Evolutionary conservation across 2,113 vertebrate genomes (phyloP).

Genomic region (Corythoichthys haematopterus): DNA sequence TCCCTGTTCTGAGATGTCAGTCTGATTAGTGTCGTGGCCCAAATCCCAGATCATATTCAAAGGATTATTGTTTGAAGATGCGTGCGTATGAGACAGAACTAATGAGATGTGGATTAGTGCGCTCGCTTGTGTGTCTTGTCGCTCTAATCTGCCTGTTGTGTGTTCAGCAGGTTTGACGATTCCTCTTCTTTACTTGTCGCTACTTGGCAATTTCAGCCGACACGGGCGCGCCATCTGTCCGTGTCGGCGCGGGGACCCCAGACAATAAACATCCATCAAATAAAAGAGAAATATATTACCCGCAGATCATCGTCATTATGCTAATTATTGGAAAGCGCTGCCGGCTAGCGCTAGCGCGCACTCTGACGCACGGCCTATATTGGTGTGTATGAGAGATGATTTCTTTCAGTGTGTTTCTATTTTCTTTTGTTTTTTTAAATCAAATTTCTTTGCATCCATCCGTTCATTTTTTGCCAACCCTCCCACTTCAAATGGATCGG

Average conservation of each 20-base stretch:
- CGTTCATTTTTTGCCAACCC: too few relatives aligned
- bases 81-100: conserved; percentile 1
- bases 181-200: neutral
- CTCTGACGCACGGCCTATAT: neutral
- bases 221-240: neutral
- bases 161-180: conserved; percentile 20
- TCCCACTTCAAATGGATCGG: too few relatives aligned
- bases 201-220: neutral
- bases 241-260: neutral
- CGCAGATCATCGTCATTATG: conserved; percentile 52
- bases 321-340: conserved; percentile 52
- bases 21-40: conserved; percentile 38
- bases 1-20: conserved; percentile 32
- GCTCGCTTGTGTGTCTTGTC: conserved; percentile 18
- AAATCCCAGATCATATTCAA: conserved; percentile 51
- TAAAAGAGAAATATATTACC: conserved; percentile 42
- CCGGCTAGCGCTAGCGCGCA: conserved; percentile 12
- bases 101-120: conserved; percentile 19
- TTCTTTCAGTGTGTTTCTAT: too few relatives aligned
- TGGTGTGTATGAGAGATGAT: too few relatives aligned
- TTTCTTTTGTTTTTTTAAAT: too few relatives aligned
- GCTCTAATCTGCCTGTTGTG: conserved; percentile 33
- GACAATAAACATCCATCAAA: neutral
- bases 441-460: too few relatives aligned
- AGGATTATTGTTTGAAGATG: conserved; percentile 42